These are phyloP conservation scores for Agrochola lota DNA, from an alignment of 2,888 invertebrate genomes.

Conservation along the genomic window DNA sequence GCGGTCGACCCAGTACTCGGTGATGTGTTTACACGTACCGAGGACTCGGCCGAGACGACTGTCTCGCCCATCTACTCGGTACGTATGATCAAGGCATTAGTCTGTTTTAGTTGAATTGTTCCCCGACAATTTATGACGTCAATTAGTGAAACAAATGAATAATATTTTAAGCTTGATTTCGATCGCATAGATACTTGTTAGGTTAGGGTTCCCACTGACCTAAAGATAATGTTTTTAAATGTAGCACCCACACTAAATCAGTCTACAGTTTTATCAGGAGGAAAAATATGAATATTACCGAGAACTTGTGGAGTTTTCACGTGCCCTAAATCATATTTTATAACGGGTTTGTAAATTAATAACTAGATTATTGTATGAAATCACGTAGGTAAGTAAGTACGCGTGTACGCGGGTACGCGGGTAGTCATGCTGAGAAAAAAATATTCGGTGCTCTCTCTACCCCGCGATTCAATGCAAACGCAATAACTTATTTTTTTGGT, in stretches of 20 bases:
- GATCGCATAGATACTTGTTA: neutral
- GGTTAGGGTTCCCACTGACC: no score
- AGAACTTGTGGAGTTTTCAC: neutral
- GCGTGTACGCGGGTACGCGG: neutral
- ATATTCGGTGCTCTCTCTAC: neutral
- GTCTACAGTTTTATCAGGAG: neutral
- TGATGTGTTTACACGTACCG: no score
- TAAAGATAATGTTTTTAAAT: neutral
- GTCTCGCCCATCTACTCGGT: no score
- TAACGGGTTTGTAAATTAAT: no score
- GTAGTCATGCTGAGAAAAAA: neutral
- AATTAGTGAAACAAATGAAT: conserved; percentile 23
- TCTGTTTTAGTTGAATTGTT: conserved; percentile 33
- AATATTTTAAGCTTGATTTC: conserved; percentile 19
- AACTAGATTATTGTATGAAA: neutral
- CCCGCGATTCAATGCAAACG: neutral
- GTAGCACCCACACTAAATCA: neutral
- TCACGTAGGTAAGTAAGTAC: neutral
- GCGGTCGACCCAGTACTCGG: no score
- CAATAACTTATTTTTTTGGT: neutral
- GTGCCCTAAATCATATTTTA: neutral
- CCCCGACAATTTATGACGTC: conserved; percentile 36
- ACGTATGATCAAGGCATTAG: neutral
- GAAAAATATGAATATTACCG: neutral
- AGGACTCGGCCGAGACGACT: no score